phyloP scores from a whole-genome alignment of 1,140 invertebrate genomes.

The Gonioctena quinquepunctata region DNA sequence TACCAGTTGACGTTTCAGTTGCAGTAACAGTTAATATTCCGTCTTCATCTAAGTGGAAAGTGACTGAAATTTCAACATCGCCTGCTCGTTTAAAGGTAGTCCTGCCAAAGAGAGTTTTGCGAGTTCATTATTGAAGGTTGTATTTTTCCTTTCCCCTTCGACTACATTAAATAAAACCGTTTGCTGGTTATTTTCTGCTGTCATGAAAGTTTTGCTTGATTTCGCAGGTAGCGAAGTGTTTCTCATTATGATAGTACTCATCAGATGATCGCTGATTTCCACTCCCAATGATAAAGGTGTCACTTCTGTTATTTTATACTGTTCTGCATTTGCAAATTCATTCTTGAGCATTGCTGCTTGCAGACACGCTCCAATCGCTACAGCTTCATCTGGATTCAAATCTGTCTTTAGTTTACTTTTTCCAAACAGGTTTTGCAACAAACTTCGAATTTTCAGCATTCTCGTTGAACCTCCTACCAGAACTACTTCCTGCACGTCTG shows the following conservation, averaged over 20 bases:
- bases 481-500: constrained; percentile 13
- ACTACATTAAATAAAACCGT: constrained; percentile 15
- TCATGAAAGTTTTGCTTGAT: not conserved
- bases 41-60: constrained; percentile 25
- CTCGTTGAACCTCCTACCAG: constrained; percentile 22
- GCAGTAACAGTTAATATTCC: constrained; percentile 32
- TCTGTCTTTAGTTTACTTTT: constrained; percentile 11
- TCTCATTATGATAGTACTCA: constrained; percentile 16
- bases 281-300: constrained; percentile 29
- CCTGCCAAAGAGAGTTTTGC: not conserved
- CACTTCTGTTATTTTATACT: constrained; percentile 27
- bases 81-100: not conserved
- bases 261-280: constrained; percentile 4
- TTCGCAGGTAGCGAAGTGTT: constrained; percentile 28
- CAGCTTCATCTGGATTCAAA: constrained; percentile 26
- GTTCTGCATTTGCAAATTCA: constrained; percentile 1
- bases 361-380: constrained; percentile 27
- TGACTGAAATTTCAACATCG: not conserved
- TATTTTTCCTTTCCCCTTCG: constrained; percentile 30
- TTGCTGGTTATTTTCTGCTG: constrained; percentile 20
- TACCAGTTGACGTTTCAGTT: constrained; percentile 12
- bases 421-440: not conserved
- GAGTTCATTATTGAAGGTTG: constrained; percentile 19
- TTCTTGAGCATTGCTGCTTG: constrained; percentile 2
- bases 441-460: constrained; percentile 15